Conservation (phyloP, 2,888 invertebrate genomes). For the Himalopsyche kuldschensis region DNA sequence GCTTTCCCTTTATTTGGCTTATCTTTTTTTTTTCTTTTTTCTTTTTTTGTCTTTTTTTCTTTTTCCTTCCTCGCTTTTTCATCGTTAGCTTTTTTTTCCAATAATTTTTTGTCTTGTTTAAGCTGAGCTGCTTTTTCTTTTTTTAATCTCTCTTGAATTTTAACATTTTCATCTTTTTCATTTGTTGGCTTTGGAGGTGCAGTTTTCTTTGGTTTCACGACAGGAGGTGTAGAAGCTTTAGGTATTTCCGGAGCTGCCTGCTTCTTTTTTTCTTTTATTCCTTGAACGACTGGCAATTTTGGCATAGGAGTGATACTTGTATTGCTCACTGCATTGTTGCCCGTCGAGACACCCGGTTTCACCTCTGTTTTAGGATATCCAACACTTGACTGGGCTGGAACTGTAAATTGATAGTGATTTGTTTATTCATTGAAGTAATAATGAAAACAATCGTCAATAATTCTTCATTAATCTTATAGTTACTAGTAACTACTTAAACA, state of each 20-base stretch:
- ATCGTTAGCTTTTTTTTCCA: slow-evolving; percentile 19
- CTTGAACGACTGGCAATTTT: not conserved
- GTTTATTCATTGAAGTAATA: too few relatives aligned
- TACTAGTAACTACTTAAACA: too few relatives aligned
- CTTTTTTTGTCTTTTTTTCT: slow-evolving; percentile 42
- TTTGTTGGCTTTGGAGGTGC: slow-evolving; percentile 10
- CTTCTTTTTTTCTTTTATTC: not conserved
- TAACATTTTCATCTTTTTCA: slow-evolving; percentile 42
- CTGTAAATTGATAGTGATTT: too few relatives aligned
- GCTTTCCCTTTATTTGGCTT: slow-evolving; percentile 35
- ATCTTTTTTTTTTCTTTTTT: slow-evolving; percentile 36
- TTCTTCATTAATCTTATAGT: too few relatives aligned
- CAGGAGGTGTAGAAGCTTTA: not conserved
- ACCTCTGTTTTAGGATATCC: not conserved
- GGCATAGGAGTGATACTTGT: not conserved
- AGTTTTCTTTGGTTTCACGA: not conserved
- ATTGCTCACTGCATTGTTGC: not conserved
- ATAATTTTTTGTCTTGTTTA: slow-evolving; percentile 25
- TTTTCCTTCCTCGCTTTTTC: slow-evolving; percentile 40
- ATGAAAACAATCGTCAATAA: too few relatives aligned
- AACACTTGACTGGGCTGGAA: not conserved
- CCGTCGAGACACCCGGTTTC: not conserved
- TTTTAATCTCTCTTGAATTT: slow-evolving; percentile 11
- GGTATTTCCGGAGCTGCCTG: not conserved
- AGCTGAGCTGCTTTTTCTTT: slow-evolving; percentile 13